Evolutionary conservation across 1,140 invertebrate species (phyloP), one percentile per base, ranked within the genome.

Genomic region (Drosophila arawakana): DNA sequence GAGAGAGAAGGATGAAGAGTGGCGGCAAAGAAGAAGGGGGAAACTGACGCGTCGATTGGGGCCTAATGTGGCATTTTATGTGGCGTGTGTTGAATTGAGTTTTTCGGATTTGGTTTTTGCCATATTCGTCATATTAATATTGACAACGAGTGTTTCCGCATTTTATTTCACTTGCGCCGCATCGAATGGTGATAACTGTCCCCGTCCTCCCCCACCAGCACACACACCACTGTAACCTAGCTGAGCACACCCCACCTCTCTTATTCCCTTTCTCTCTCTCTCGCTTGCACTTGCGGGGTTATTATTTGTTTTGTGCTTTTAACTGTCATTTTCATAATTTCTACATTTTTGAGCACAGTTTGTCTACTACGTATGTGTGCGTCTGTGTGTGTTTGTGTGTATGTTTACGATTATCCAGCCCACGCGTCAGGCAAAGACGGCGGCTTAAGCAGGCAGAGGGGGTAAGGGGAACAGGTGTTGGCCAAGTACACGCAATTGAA

Each of bases 91-190:
- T 86, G 81, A 85, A 85, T 84, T 84, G 82, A 86, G 82, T 86
- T 76, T 76, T 86, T 86, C 82, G 66, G 83, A 86, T 86, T 86
- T 86, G 83, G 83, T 88, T 88, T 86, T 86, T 88, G 83, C 83
- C 83, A 86, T 88, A 86, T 86, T 85, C 81, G 81, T 84, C 81
- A 88, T 86, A 86, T 86, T 86, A 86, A 86, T 86, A 86, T 86
- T 86, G 82, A 86, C 82, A 88, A 86, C 82, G 84, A 86, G 82
- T 86, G 82, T 86, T 86, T 86, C 82, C 82, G 82, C 82, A 86
- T 86, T 57, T 86, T 86, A 86, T 86, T 88, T 86, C 82, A 86
- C 80, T 85, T 81, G 77, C 69, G 62, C 62, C 39, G 50, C 47
- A 21, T 63, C 49, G 47, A 52, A 37, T 54, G 49, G 52, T 37